phyloP scores from a whole-genome alignment of 2,888 invertebrate species.

The Acrobasis suavella region DNA sequence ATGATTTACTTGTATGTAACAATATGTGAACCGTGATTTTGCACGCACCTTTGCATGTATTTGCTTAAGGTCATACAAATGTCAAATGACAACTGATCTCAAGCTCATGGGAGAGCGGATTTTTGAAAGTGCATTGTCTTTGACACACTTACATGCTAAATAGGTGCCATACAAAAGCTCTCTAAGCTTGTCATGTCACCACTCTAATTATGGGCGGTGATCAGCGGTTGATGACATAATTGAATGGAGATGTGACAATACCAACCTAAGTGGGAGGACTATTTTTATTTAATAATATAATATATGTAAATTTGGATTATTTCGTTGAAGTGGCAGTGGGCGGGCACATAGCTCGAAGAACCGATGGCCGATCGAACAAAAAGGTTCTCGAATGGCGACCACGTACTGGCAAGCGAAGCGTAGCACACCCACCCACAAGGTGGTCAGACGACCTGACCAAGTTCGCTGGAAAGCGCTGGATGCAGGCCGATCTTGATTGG shows the following conservation, averaged over 20 bases:
- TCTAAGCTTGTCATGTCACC: conserved; percentile 30
- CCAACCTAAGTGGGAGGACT: background rate
- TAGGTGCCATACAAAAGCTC: conserved; percentile 34
- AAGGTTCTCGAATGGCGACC: no score
- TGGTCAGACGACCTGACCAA: no score
- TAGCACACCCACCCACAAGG: no score
- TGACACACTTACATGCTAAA: conserved; percentile 52
- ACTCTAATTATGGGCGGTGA: conserved; percentile 31
- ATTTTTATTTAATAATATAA: background rate
- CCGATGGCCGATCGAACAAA: no score
- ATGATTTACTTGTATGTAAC: background rate
- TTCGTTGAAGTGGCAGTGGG: no score
- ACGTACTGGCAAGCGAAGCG: no score
- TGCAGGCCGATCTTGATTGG: no score
- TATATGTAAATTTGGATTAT: no score
- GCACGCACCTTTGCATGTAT: background rate
- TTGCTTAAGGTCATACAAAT: conserved; percentile 47
- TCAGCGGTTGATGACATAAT: conserved; percentile 27
- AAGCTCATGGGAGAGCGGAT: conserved; percentile 34
- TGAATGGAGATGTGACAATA: conserved; percentile 5
- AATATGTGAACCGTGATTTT: background rate
- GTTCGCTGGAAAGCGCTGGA: no score
- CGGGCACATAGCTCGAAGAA: no score
- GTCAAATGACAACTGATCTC: conserved; percentile 39
- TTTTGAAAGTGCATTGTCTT: conserved; percentile 58